Evolutionary conservation across 2,797 vertebrate species (phyloP).

Genomic region (Tenualosa thibaudeaui): DNA sequence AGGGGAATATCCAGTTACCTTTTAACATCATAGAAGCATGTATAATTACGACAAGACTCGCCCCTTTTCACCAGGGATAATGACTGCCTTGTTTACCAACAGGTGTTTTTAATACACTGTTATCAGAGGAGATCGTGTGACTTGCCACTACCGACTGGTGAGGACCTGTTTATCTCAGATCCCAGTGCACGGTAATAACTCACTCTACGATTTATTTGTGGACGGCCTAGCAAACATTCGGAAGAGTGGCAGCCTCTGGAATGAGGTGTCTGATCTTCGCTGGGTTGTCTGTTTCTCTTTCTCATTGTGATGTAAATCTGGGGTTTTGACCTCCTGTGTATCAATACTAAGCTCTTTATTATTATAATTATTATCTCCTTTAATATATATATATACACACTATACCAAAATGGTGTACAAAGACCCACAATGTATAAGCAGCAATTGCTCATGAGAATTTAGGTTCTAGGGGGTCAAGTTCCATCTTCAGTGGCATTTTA

Average conservation of each 20-base stretch:
- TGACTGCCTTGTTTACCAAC: conserved; percentile 94
- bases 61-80: conserved; percentile 82
- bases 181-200: background rate
- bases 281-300: background rate
- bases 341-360: background rate
- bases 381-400: background rate
- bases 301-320: background rate
- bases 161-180: background rate
- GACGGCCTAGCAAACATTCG: background rate
- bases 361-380: background rate
- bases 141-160: background rate
- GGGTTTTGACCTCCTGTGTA: background rate
- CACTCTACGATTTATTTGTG: background rate
- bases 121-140: background rate
- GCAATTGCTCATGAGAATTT: background rate
- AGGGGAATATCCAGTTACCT: conserved; percentile 94
- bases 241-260: background rate
- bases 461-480: background rate
- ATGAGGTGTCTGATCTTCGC: background rate
- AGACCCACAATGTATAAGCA: background rate
- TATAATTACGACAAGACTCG: conserved; percentile 89
- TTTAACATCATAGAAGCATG: conserved; percentile 93
- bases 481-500: background rate
- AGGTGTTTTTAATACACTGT: conserved; percentile 81
- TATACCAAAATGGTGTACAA: background rate